Evolutionary conservation across 2,888 invertebrate species (phyloP).

Genomic region (Apodemia zela): DNA sequence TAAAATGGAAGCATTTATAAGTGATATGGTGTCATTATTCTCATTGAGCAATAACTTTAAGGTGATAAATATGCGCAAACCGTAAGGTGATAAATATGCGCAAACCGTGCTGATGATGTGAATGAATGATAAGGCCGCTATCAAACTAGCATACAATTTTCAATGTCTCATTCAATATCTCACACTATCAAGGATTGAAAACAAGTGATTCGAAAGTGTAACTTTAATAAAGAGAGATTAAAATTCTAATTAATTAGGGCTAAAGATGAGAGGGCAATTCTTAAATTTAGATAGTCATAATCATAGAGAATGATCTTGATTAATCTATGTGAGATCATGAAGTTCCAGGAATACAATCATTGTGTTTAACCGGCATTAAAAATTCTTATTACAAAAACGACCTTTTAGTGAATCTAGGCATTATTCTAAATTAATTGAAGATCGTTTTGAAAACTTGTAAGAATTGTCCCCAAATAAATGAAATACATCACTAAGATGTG

Average conservation of each 20-base stretch:
- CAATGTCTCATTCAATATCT: neutral
- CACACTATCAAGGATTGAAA: neutral
- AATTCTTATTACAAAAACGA: too few species aligned
- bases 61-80: conserved; percentile 12
- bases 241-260: neutral
- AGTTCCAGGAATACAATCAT: too few species aligned
- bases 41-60: conserved; percentile 47
- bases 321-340: too few species aligned
- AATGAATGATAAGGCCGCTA: conserved; percentile 13
- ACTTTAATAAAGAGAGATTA: neutral
- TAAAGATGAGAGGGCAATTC: neutral
- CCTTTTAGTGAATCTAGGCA: too few species aligned
- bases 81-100: conserved; percentile 15
- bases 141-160: neutral
- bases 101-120: conserved; percentile 13
- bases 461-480: too few species aligned
- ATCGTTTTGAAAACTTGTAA: too few species aligned
- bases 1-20: conserved; percentile 50
- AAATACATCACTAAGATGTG: too few species aligned
- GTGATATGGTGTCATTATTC: conserved; percentile 51
- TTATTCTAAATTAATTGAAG: too few species aligned
- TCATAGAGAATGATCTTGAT: too few species aligned
- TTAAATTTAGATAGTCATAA: neutral
- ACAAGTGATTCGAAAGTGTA: neutral
- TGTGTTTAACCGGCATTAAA: too few species aligned